These are phyloP conservation scores for Cyprinodon tularosa DNA, from an alignment of 2,113 vertebrate species.

Conservation along the genomic window DNA sequence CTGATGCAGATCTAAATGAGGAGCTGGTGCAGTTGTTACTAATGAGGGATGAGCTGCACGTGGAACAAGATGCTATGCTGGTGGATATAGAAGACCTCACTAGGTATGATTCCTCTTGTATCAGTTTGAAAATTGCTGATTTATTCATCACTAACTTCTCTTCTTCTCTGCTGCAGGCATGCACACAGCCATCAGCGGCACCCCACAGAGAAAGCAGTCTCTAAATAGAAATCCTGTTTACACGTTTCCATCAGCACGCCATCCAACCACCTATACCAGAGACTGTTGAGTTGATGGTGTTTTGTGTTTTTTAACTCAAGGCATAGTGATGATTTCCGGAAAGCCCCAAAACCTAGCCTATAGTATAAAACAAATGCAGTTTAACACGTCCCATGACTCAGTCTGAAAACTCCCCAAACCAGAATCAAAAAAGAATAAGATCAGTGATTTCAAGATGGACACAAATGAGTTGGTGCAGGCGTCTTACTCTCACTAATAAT, in stretches of 20 bases:
- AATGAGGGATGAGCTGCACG: conserved; percentile 94
- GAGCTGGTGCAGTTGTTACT: conserved; percentile 96
- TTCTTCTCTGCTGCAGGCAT: conserved; percentile 79
- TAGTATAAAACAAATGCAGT: conserved; percentile 31
- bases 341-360: conserved; percentile 9
- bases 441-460: conserved; percentile 7
- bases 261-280: conserved; percentile 28
- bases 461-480: conserved; percentile 20
- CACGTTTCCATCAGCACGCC: conserved; percentile 35
- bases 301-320: conserved; percentile 33
- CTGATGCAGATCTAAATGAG: conserved; percentile 89
- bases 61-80: conserved; percentile 98
- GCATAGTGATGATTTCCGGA: conserved; percentile 46
- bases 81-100: conserved; percentile 98
- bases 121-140: neutral
- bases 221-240: conserved; percentile 79
- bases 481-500: conserved; percentile 28
- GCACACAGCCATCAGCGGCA: conserved; percentile 95
- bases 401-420: conserved; percentile 10
- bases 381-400: conserved; percentile 17
- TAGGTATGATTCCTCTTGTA: conserved; percentile 78
- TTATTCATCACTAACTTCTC: neutral
- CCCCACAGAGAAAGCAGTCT: conserved; percentile 87
- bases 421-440: conserved; percentile 5
- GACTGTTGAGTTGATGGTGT: conserved; percentile 42